These are phyloP conservation scores for Leptocoma aspasia DNA, from an alignment of 2,113 vertebrate species.

Conservation along the genomic window DNA sequence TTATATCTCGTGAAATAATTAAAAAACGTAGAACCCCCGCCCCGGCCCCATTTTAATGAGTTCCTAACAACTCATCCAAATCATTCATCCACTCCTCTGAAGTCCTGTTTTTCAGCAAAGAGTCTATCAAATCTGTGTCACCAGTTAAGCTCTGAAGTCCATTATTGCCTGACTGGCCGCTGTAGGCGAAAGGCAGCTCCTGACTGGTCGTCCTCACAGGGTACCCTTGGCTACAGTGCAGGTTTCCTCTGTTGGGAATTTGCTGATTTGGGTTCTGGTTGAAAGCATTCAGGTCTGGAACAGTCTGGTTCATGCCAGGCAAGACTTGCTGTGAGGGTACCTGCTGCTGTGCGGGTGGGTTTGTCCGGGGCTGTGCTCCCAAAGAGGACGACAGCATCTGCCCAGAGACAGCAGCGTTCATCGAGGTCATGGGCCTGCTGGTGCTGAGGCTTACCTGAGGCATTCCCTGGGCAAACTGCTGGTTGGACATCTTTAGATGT, in stretches of 20 bases:
- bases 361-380: constrained; percentile 74
- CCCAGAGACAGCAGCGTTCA: constrained; percentile 75
- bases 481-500: constrained; percentile 83
- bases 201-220: constrained; percentile 84
- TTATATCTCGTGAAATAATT: constrained; percentile 60
- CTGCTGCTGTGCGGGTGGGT: constrained; percentile 74
- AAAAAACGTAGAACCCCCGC: constrained; percentile 31
- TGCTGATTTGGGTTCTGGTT: constrained; percentile 78
- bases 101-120: constrained; percentile 92
- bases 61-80: constrained; percentile 90
- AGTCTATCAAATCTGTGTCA: constrained; percentile 92
- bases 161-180: constrained; percentile 73
- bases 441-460: constrained; percentile 74
- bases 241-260: constrained; percentile 72
- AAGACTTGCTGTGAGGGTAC: constrained; percentile 80
- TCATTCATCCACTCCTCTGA: constrained; percentile 98
- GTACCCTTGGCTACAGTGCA: constrained; percentile 91
- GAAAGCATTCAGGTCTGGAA: constrained; percentile 86
- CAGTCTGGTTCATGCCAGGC: constrained; percentile 76
- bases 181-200: constrained; percentile 88
- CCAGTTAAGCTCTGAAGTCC: constrained; percentile 81
- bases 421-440: constrained; percentile 77
- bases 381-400: constrained; percentile 82
- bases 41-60: constrained; percentile 72
- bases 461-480: constrained; percentile 77